Evolutionary conservation across 1,140 invertebrate species (phyloP).

Genomic region (Euura lappo): DNA sequence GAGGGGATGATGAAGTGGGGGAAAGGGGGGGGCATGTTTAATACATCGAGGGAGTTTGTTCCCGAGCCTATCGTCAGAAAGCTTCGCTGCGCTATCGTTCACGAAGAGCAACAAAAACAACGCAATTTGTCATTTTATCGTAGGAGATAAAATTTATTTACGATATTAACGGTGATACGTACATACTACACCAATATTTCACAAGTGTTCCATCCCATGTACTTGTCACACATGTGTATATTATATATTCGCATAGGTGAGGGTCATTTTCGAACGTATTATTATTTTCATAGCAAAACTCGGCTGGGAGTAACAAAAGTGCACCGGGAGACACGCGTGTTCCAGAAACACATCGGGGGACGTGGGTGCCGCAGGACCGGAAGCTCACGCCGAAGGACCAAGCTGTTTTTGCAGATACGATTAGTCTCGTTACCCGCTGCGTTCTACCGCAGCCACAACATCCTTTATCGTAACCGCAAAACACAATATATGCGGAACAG

Average conservation of each 20-base stretch:
- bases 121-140: conserved; percentile 38
- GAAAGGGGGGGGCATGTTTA: neutral
- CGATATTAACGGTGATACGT: conserved; percentile 27
- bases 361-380: neutral
- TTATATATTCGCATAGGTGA: too few relatives aligned
- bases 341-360: neutral
- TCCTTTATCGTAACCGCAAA: neutral
- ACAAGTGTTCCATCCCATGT: conserved; percentile 14
- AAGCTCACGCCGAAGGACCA: neutral
- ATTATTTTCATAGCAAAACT: too few relatives aligned
- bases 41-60: conserved; percentile 4
- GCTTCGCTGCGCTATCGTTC: neutral
- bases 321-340: neutral
- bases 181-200: conserved; percentile 24
- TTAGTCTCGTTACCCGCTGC: neutral
- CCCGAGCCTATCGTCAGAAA: neutral
- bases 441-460: neutral
- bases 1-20: neutral
- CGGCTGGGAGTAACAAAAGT: neutral
- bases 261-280: too few relatives aligned
- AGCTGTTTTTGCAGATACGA: neutral
- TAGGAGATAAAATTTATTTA: conserved; percentile 37
- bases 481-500: neutral
- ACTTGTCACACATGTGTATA: too few relatives aligned
- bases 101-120: neutral